Evolutionary conservation across 1,140 invertebrate genomes (phyloP), one percentile per base, ranked within the genome.

Genomic region (Thalassaphorura encarpata): DNA sequence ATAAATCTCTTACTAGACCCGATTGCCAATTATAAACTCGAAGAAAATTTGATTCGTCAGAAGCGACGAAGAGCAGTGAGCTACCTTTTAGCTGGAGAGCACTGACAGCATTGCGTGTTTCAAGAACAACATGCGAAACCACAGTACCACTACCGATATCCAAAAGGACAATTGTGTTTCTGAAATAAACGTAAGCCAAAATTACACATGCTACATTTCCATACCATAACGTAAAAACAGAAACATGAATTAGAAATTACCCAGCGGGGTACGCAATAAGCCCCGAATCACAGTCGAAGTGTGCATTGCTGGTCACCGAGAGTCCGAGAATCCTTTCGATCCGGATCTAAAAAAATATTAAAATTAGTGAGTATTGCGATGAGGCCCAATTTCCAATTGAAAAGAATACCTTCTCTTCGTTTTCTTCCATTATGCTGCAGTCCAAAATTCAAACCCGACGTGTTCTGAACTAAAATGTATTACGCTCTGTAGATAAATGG

Each of bases 191-290:
- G n/a, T n/a, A n/a, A n/a, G n/a, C n/a, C n/a, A n/a, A n/a, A n/a
- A n/a, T n/a, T n/a, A n/a, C n/a, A n/a, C n/a, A n/a, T n/a, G n/a
- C n/a, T n/a, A n/a, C n/a, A n/a, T n/a, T n/a, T n/a, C n/a, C n/a
- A n/a, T n/a, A n/a, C n/a, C 26, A 26, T 28, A 11, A 23, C 4
- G 18, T 18, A 18, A 18, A 21, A 48, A 26, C 28, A 21, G 5
- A 23, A 46, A 74, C 70, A 31, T 76, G 21, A 13, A 29, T 43
- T 28, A 18, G 24, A 3, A 81, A 85, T 87, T 74, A 96, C 90
- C 92, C 93, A 67, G 93, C 91, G 54, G 91, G 89, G 81, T 96
- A 97, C 11, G 90, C 91, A 60, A 97, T 81, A 50, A 84, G 75
- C 64, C 90, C 89, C 42, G 82, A 83, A 71, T 94, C 88, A 72